Percentiles rank a stretch among this genome's conserved stretches.
These are phyloP conservation scores for Misgurnus mizolepis DNA, from an alignment of 2,113 vertebrate species.

Conservation along the genomic window DNA sequence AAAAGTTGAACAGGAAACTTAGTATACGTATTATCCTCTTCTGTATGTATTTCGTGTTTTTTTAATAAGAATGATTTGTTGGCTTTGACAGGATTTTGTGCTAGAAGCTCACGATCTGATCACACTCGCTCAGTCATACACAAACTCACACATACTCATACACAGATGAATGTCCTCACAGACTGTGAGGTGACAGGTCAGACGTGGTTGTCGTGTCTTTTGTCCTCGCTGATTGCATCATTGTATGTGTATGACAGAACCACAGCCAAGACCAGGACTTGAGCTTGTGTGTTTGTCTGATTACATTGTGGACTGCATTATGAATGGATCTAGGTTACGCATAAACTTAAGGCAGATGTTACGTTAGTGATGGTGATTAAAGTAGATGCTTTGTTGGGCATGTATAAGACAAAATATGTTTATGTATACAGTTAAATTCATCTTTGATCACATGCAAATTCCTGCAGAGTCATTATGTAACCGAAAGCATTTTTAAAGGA, in stretches of 20 bases:
- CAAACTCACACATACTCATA: not conserved
- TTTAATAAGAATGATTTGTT: not conserved
- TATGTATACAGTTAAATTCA: not conserved
- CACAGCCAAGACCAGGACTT: not conserved
- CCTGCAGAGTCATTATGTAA: not conserved
- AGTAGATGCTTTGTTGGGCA: constrained; percentile 11
- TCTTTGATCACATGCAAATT: constrained; percentile 28
- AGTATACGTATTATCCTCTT: no score
- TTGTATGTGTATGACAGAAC: not conserved
- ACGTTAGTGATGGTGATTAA: not conserved
- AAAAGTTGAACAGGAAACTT: no score
- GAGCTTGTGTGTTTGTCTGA: not conserved
- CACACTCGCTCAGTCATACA: not conserved
- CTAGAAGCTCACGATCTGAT: constrained; percentile 15
- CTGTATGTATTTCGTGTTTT: no score
- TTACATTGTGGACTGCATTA: constrained; percentile 9
- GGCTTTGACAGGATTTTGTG: constrained; percentile 18
- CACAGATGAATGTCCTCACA: constrained; percentile 4
- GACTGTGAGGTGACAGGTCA: constrained; percentile 20
- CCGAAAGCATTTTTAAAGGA: not conserved
- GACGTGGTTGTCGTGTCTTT: constrained; percentile 13
- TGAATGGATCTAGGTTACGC: constrained; percentile 27
- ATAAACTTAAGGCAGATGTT: not conserved
- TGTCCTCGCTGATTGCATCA: not conserved
- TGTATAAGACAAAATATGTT: constrained; percentile 10